Evolutionary conservation across 2,797 vertebrate genomes (phyloP).

Genomic region (Novumbra hubbsi): DNA sequence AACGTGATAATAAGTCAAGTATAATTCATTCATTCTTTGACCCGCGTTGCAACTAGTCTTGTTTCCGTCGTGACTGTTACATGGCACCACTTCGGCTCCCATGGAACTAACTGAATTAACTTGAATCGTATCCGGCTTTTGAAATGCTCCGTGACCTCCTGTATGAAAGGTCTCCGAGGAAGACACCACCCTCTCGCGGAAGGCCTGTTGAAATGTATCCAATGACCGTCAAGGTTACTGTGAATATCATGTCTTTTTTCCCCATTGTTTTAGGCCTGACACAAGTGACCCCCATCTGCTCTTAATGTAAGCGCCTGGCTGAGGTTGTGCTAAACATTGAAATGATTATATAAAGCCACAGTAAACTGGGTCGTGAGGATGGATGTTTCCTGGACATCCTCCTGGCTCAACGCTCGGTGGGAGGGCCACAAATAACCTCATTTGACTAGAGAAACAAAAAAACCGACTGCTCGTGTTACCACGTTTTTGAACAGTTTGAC

Average conservation of each 20-base stretch:
- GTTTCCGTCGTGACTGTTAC: not conserved
- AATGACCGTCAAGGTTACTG: not conserved
- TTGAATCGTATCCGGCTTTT: not conserved
- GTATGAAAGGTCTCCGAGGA: not conserved
- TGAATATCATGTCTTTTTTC: constrained; percentile 25
- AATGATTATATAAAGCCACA: constrained; percentile 37
- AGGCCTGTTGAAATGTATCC: not conserved
- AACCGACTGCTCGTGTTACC: not conserved
- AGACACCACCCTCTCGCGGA: not conserved
- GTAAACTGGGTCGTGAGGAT: constrained; percentile 39
- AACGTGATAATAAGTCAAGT: not conserved
- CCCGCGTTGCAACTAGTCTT: constrained; percentile 5
- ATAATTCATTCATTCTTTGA: not conserved
- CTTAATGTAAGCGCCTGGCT: constrained; percentile 21
- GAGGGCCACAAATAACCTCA: not conserved
- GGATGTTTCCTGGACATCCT: constrained; percentile 27
- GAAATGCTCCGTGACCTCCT: not conserved
- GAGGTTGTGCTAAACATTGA: constrained; percentile 18
- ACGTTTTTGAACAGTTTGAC: not conserved
- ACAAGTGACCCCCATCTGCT: constrained; percentile 30
- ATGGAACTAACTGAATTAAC: not conserved
- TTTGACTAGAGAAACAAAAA: not conserved
- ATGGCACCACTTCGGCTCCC: not conserved
- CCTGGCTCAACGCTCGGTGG: constrained; percentile 6
- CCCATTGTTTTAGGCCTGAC: constrained; percentile 17